Evolutionary conservation across 64 coral and sea anemone species (phyloP), one percentile per base, ranked within the genome.

Genomic region (Acropora yongei): DNA sequence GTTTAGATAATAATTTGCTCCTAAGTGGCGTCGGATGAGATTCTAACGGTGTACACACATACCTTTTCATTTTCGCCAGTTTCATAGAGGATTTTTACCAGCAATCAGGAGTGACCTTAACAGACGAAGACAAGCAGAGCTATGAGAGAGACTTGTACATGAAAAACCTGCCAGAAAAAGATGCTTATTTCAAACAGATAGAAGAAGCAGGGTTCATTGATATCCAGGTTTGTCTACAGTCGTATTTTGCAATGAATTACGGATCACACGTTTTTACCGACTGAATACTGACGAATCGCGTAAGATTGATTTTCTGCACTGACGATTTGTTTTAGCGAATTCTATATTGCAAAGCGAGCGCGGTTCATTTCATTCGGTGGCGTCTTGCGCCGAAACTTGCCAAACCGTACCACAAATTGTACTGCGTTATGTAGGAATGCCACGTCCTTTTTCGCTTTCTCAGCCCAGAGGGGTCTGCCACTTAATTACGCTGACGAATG

Each of bases 31-130:
- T 30, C 30, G 30, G 30, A 30, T 30, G 30, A 30, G 51, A 9
- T 55, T 9, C 51, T 5, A 55, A 55, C 51, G 51, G 51, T 55
- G 51, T 5, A 0, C 51, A 55, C 4, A 66, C 61, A 17, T 13
- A 13, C 14, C 19, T 19, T 1, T 30, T 65, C 8, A 19, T 68
- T 46, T 51, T 46, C 77, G 63, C 50, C 41, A 96, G 95, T 51
- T 96, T 90, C 43, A 75, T 92, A 68, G 95, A 96, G 74, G 95
- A 96, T 39, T 93, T 58, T 44, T 96, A 78, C 47, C 75, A 87
- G 43, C 81, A 90, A 55, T 44, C 46, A 12, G 86, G 88, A 6
- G 67, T 93, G 71, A 90, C 47, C 41, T 66, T 87, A 48, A 86
- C 57, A 8, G 60, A 84, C 4, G 60, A 84, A 40, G 58, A 84